Base-by-base conservation (phyloP, 2,888 invertebrate genomes). In the Drosophila falleni region DNA sequence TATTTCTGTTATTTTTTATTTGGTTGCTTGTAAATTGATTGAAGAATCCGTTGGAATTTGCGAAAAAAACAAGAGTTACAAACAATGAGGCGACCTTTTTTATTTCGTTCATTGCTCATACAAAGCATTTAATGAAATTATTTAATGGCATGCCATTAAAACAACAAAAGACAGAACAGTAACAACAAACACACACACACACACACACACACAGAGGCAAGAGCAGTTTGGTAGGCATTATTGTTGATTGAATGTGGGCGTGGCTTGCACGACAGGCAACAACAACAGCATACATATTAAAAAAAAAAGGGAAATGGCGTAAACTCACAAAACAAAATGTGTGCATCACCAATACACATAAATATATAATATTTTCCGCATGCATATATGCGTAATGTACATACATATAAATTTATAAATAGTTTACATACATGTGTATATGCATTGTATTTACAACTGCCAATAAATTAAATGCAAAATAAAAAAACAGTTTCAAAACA, bases 101-200 rank as follows among this genome's bases (percentile, higher is more conserved):
- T 71, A 63, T 51, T 49, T 46, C 59, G 68, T 68, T 73, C 68
- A 71, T 33, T 67, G 74, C 65, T 53, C 74, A 62, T 68, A 75
- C 82, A 87, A 80, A 80, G 75, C 78, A 76, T 88, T 87, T 76
- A 85, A 86, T 88, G 84, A 88, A 85, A 88, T 88, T 86, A 83
- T 85, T 86, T 88, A 88, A 86, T 88, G 80, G 87, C 78, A 74
- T 81, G 80, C 65, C 76, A 86, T 86, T 84, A 82, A 86, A 86
- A 62, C 69, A 88, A 86, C 79, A 82, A 83, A 88, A 71, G 75
- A 53, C 62, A 66, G 50, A 68, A 55, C 62, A 76, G 65, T 51
- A 70, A 70, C 68, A 70, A 44, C 31, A 61, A 49, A 8, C 5
- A 29, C 29, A 29, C 50, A 37, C 16, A 53, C 5, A 29, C 29